Evolutionary conservation across 2,113 vertebrate genomes (phyloP), one percentile per base, ranked within the genome.

Genomic region (Podarcis muralis): DNA sequence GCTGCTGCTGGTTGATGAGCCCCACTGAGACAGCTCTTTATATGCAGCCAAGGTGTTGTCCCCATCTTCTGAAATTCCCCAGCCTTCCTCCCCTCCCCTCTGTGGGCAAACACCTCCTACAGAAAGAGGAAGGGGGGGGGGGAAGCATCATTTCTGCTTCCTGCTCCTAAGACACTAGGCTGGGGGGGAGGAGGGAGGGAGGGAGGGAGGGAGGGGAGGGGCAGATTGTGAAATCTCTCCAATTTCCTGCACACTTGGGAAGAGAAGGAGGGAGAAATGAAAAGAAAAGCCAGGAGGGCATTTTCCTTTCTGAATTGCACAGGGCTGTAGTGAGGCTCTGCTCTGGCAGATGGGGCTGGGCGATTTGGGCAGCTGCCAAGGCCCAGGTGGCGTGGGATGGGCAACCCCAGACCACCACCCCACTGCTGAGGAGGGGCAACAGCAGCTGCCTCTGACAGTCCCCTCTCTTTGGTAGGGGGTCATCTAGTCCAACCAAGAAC

Each of bases 11-110:
- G n/a, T 27, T 69, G 43, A 23, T 18, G 40, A 90, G 79, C 74
- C 53, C 53, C 71, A 76, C n/a, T 20, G 57, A 81, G n/a, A 5
- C 25, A 48, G 84, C 40, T 18, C 72, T 87, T 86, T 90, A 90
- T 90, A 90, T 59, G 30, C 71, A 83, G 84, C 43, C 43, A 40
- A 82, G 84, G 89, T 82, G 43, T 85, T 86, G 74, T 83, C 43
- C 79, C 84, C 88, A 76, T 83, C 81, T 88, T 76, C 84, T 84
- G 81, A 53, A 78, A 84, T 88, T 74, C 87, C 81, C 81, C 32
- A 84, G 40, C 74, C 72, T 40, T 69, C 13, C 74, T 40, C 53
- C 48, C 71, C 69, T 75, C 83, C 77, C 37, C 79, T 77, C 5
- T 32, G 25, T 27, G 40, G 48, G 69, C 5, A 89, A 80, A 86